Evolutionary conservation across 2,888 invertebrate genomes (phyloP).

Genomic region (Drosophila merina): DNA sequence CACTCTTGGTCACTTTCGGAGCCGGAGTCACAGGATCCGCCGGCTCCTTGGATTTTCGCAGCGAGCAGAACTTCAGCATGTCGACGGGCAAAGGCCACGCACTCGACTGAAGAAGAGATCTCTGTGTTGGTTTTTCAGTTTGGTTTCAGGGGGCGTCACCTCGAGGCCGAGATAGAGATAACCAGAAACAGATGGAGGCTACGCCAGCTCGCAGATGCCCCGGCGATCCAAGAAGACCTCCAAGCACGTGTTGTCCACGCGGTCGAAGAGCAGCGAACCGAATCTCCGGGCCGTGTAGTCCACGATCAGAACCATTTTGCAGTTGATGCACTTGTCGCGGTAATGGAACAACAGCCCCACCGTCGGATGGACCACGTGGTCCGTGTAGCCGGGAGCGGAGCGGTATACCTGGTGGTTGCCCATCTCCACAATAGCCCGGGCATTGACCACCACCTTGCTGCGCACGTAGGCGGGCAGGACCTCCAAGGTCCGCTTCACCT

Average conservation of each 20-base stretch:
- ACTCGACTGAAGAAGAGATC: constrained; percentile 26
- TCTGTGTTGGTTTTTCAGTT: constrained; percentile 5
- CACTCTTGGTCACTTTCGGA: constrained; percentile 73
- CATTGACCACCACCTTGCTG: constrained; percentile 93
- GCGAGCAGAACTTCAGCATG: constrained; percentile 82
- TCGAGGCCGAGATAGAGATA: constrained; percentile 8
- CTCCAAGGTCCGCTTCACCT: constrained; percentile 79
- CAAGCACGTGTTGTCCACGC: constrained; percentile 80
- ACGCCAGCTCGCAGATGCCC: constrained; percentile 76
- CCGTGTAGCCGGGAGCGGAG: constrained; percentile 71
- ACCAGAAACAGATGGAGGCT: constrained; percentile 37
- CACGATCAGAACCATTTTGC: constrained; percentile 73
- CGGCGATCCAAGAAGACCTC: constrained; percentile 71
- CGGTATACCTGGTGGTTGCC: constrained; percentile 92
- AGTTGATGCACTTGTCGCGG: constrained; percentile 81
- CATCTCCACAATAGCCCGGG: constrained; percentile 92
- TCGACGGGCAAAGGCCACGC: constrained; percentile 26
- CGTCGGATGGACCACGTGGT: constrained; percentile 74
- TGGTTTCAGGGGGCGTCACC: constrained; percentile 65
- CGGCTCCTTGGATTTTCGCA: constrained; percentile 53
- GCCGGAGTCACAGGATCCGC: not conserved
- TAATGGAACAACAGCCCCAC: constrained; percentile 83
- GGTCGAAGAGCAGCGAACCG: constrained; percentile 81
- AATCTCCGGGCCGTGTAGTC: constrained; percentile 82
- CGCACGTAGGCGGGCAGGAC: constrained; percentile 88